Percentiles rank a stretch among this genome's conserved stretches.
Conservation (phyloP, 1,140 invertebrate genomes). For the Papilio dardanus region DNA sequence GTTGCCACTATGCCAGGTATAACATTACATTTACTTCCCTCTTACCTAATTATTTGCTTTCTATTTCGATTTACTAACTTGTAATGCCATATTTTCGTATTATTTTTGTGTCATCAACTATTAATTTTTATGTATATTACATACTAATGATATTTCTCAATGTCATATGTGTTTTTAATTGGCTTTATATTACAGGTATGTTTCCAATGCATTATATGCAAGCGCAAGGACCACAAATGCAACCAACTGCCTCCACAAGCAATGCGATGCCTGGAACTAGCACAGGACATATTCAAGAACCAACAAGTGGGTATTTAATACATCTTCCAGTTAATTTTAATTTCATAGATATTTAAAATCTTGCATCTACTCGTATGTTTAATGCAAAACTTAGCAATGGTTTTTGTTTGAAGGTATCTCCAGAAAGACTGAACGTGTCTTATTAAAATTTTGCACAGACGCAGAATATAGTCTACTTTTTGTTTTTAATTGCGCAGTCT, state of each 20-base stretch:
- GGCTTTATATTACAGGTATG: conserved; percentile 63
- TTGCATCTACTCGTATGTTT: too few relatives aligned
- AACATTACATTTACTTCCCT: neutral
- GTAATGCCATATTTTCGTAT: too few relatives aligned
- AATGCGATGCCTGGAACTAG: neutral
- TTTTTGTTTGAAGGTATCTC: too few relatives aligned
- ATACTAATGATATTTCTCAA: too few relatives aligned
- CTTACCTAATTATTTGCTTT: neutral
- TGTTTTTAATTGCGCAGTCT: too few relatives aligned
- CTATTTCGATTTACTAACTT: neutral
- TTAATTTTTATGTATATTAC: too few relatives aligned
- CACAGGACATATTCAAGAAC: neutral
- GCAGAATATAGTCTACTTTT: too few relatives aligned
- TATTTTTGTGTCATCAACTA: neutral
- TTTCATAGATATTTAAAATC: too few relatives aligned
- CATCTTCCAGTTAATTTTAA: neutral
- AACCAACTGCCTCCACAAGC: neutral
- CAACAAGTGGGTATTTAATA: neutral
- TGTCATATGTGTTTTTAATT: conserved; percentile 8
- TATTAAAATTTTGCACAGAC: too few relatives aligned
- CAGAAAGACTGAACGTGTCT: too few relatives aligned
- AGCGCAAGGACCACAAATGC: conserved; percentile 26
- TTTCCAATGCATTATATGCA: conserved; percentile 85
- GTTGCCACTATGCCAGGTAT: conserved; percentile 51
- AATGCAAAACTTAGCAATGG: too few relatives aligned